Percentiles rank a stretch among this genome's conserved stretches.
Evolutionary conservation across 2,888 invertebrate genomes (phyloP).

Genomic region (Danaus chrysippus): DNA sequence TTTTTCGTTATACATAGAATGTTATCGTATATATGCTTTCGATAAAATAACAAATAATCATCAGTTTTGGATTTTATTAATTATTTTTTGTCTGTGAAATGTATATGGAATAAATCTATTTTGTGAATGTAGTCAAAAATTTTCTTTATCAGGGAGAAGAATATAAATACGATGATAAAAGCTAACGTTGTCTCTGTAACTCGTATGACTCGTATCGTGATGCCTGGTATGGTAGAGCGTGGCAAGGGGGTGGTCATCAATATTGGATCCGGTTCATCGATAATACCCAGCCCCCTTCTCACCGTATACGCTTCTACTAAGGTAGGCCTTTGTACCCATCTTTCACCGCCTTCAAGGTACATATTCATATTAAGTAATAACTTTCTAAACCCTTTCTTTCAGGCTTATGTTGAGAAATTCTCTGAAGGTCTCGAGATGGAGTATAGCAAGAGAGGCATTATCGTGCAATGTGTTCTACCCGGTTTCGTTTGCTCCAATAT

Average conservation of each 20-base stretch:
- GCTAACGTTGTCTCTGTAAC: constrained; percentile 90
- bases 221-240: constrained; percentile 91
- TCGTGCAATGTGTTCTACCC: constrained; percentile 89
- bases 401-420: constrained; percentile 91
- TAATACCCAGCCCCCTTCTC: constrained; percentile 89
- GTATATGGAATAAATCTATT: too few relatives aligned
- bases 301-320: constrained; percentile 94
- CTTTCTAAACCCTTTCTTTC: constrained; percentile 37
- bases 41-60: neutral
- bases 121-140: neutral
- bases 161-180: constrained; percentile 83
- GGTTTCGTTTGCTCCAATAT: constrained; percentile 96
- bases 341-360: too few relatives aligned
- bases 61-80: neutral
- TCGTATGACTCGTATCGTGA: constrained; percentile 89
- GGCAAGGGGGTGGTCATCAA: constrained; percentile 93
- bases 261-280: constrained; percentile 90
- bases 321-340: constrained; percentile 58
- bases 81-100: neutral
- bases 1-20: neutral
- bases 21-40: neutral
- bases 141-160: constrained; percentile 68
- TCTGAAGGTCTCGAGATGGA: constrained; percentile 87
- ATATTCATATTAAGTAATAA: neutral
- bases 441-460: constrained; percentile 84